Conservation (phyloP, 1,140 invertebrate genomes). For the Drosophila nebulosa region DNA sequence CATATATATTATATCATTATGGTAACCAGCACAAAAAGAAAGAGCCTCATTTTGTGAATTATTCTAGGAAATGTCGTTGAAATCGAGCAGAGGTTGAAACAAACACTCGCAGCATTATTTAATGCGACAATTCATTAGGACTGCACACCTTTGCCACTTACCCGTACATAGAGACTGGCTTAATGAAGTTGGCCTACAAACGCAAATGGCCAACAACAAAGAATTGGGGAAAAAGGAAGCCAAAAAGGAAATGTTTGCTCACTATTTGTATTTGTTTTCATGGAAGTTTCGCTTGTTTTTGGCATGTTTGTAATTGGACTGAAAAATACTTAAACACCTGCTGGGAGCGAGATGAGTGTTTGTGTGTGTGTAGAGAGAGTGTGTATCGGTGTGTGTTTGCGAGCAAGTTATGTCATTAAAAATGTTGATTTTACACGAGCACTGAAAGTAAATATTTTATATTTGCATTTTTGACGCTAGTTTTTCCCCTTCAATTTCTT, state of each 20-base stretch:
- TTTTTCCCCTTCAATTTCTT: constrained; percentile 40
- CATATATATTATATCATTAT: background rate
- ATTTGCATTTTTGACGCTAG: constrained; percentile 76
- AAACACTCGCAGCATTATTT: constrained; percentile 43
- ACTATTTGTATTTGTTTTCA: constrained; percentile 4
- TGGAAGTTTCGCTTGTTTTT: constrained; percentile 37
- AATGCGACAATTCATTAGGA: constrained; percentile 65
- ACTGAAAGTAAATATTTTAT: constrained; percentile 75
- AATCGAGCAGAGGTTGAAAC: constrained; percentile 12
- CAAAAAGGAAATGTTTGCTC: background rate
- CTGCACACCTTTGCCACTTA: constrained; percentile 2
- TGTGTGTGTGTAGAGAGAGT: constrained; percentile 3
- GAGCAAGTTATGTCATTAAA: constrained; percentile 62
- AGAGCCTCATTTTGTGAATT: background rate
- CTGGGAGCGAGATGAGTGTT: constrained; percentile 21
- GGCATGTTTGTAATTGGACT: constrained; percentile 69
- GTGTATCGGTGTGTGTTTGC: constrained; percentile 2
- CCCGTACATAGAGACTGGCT: background rate
- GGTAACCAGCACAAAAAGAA: background rate
- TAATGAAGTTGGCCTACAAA: constrained; percentile 76
- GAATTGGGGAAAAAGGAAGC: background rate
- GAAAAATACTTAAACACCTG: constrained; percentile 65
- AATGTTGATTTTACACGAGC: constrained; percentile 70
- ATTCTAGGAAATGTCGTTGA: background rate
- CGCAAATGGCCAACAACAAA: constrained; percentile 29